A percentile compares a stretch with the other conserved stretches of the same genome.
These are phyloP conservation scores for Sarcophilus harrisii DNA, from an alignment of 2,797 vertebrate species.

Conservation along the genomic window DNA sequence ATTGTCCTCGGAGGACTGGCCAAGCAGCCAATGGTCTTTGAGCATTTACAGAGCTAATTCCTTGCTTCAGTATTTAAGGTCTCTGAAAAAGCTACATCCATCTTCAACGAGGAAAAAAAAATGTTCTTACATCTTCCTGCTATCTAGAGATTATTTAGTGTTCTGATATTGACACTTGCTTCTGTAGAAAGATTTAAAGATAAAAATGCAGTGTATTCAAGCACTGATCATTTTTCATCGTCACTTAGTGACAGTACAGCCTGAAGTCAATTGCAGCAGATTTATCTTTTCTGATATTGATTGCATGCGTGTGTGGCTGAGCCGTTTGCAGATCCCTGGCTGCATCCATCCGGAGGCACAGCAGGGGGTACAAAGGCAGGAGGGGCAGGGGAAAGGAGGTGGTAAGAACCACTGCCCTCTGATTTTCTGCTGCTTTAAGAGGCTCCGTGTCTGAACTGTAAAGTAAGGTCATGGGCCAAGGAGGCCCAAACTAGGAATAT, in stretches of 20 bases:
- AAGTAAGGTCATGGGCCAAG: neutral
- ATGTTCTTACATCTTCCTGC: conserved; percentile 77
- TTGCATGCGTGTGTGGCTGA: conserved; percentile 64
- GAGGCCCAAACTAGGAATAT: neutral
- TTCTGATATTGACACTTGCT: conserved; percentile 84
- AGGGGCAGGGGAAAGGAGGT: neutral
- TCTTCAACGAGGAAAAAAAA: conserved; percentile 75
- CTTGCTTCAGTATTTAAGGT: conserved; percentile 79
- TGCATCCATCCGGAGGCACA: conserved; percentile 9
- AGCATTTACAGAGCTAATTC: conserved; percentile 81
- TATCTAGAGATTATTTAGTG: conserved; percentile 86
- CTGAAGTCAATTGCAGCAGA: conserved; percentile 84
- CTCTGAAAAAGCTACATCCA: conserved; percentile 79
- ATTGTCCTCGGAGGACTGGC: conserved; percentile 58
- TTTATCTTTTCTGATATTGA: conserved; percentile 87
- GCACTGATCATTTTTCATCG: conserved; percentile 84
- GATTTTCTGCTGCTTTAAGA: conserved; percentile 4
- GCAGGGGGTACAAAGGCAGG: neutral
- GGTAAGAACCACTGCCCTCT: neutral
- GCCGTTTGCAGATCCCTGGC: conserved; percentile 72
- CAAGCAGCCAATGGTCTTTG: conserved; percentile 64
- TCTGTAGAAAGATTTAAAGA: conserved; percentile 87
- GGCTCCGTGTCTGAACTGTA: neutral
- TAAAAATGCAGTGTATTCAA: conserved; percentile 85
- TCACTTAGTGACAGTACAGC: conserved; percentile 85